Conservation (phyloP, 2,797 vertebrate genomes). For the Vireo griseus region DNA sequence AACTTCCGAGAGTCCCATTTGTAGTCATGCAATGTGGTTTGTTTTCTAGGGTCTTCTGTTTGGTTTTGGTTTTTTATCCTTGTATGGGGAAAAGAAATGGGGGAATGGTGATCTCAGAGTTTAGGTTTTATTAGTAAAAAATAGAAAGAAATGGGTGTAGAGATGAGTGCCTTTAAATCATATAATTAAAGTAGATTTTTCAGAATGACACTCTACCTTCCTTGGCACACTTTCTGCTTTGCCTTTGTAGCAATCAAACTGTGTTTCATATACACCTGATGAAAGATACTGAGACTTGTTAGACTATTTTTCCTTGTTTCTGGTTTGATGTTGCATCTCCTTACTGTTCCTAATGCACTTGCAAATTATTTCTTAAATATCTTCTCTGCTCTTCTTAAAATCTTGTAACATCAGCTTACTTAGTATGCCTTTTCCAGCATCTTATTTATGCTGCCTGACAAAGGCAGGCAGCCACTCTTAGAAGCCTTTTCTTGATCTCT, state of each 20-base stretch:
- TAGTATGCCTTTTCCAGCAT: background rate
- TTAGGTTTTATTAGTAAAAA: background rate
- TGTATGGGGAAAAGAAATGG: constrained; percentile 6
- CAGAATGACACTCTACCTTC: background rate
- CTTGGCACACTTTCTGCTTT: constrained; percentile 5
- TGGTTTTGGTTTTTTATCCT: background rate
- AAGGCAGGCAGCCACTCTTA: background rate
- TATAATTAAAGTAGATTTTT: background rate
- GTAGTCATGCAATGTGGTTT: constrained; percentile 39
- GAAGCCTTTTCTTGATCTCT: background rate
- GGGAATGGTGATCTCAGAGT: background rate
- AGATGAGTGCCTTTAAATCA: background rate
- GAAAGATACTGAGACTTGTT: background rate
- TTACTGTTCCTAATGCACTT: background rate
- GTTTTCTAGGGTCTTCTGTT: constrained; percentile 28
- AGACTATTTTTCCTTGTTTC: background rate
- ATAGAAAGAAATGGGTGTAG: background rate
- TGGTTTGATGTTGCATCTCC: background rate
- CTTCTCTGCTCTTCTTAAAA: background rate
- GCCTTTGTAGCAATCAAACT: background rate
- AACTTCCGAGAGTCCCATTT: constrained; percentile 61
- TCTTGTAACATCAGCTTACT: background rate
- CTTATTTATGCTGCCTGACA: background rate
- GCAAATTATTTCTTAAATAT: background rate
- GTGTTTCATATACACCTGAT: background rate